A percentile compares a stretch with the other conserved stretches of the same genome.
phyloP scores from a whole-genome alignment of 53 echinoderm and acorn worm genomes.

The Stichopus horrens region DNA sequence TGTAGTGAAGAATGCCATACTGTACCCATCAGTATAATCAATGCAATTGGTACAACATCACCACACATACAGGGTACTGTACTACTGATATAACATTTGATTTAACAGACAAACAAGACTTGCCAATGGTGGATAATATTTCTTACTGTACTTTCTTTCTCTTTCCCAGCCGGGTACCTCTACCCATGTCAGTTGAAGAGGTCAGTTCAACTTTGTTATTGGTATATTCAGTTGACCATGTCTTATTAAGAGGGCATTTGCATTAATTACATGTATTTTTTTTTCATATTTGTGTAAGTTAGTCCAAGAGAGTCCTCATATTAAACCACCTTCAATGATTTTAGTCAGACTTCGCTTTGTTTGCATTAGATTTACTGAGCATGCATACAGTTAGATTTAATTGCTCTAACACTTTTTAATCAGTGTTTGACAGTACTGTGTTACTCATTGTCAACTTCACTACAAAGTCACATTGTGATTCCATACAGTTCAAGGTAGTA shows the following conservation, averaged over 20 bases:
- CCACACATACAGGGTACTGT: too few species aligned
- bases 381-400: neutral
- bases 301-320: neutral
- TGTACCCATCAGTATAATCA: too few species aligned
- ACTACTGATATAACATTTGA: neutral
- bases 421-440: too few species aligned
- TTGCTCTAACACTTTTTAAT: too few species aligned
- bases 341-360: neutral
- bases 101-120: neutral
- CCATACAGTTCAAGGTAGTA: too few species aligned
- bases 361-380: neutral
- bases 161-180: constrained; percentile 69
- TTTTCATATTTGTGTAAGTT: neutral
- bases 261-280: neutral
- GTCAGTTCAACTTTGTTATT: constrained; percentile 45
- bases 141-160: neutral
- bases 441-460: too few species aligned
- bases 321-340: neutral
- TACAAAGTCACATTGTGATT: too few species aligned
- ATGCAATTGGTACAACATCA: too few species aligned
- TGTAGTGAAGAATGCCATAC: too few species aligned
- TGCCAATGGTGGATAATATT: neutral
- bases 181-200: constrained; percentile 84
- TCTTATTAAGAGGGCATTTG: neutral
- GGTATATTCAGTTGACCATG: neutral